These are phyloP conservation scores for Bombus turneri DNA, from an alignment of 1,140 invertebrate species.

Conservation along the genomic window DNA sequence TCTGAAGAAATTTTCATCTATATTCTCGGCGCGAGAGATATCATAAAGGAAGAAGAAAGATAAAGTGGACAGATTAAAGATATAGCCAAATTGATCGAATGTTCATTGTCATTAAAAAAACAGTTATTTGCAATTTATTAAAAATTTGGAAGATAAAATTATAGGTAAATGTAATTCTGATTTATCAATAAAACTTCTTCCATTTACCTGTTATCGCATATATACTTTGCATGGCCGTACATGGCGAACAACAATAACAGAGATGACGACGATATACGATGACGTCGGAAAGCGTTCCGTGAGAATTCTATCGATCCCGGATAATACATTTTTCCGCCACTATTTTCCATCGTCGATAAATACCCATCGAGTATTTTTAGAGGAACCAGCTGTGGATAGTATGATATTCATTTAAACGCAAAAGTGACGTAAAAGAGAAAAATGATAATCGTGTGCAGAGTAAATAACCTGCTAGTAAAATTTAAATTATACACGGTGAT, in stretches of 20 bases:
- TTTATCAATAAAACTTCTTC: conserved; percentile 8
- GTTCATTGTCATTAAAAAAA: neutral
- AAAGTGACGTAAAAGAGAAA: neutral
- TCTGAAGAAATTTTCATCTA: no score
- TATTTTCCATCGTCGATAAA: neutral
- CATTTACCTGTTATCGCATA: neutral
- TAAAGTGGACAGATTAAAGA: neutral
- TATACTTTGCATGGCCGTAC: neutral
- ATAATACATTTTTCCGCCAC: neutral
- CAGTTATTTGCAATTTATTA: neutral
- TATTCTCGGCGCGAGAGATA: no score
- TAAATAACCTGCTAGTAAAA: neutral
- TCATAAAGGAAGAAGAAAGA: no score
- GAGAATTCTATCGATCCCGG: conserved; percentile 8
- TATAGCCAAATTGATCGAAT: neutral
- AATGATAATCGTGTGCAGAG: neutral
- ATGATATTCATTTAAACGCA: neutral
- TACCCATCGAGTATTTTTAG: neutral
- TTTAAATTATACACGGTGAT: neutral
- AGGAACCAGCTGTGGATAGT: neutral
- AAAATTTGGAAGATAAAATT: neutral
- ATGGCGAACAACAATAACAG: neutral
- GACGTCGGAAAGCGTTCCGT: conserved; percentile 6
- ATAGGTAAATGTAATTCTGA: conserved; percentile 1
- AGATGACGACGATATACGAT: conserved; percentile 13